Percentiles rank a stretch among this genome's conserved stretches.
phyloP scores from a whole-genome alignment of 2,797 vertebrate genomes.

The Acrocephalus scirpaceus region DNA sequence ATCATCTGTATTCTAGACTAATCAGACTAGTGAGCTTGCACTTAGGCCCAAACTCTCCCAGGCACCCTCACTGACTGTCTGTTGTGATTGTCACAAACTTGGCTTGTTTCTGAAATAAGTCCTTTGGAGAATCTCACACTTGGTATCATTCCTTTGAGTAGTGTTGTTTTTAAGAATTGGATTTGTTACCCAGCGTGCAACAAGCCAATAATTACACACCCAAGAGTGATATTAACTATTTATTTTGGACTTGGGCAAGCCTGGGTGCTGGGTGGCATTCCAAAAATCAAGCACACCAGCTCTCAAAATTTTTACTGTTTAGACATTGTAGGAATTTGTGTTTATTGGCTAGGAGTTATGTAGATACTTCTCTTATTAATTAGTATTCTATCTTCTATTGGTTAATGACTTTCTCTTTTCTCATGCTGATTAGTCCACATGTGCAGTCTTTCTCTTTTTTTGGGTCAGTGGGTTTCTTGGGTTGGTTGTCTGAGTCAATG shows the following conservation, averaged over 20 bases:
- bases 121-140: not conserved
- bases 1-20: not conserved
- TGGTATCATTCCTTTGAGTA: not conserved
- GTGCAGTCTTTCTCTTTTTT: not conserved
- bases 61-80: not conserved
- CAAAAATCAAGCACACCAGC: accelerated
- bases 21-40: not conserved
- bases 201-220: not conserved
- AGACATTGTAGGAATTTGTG: not conserved
- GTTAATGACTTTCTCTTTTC: not conserved
- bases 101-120: not conserved
- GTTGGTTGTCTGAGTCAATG: not conserved
- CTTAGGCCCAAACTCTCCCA: not conserved
- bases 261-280: accelerated
- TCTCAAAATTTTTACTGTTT: not conserved
- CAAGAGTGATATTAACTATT: not conserved
- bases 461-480: too few relatives aligned
- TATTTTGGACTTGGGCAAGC: not conserved
- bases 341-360: not conserved
- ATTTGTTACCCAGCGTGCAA: not conserved
- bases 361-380: not conserved
- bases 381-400: not conserved
- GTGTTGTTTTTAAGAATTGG: not conserved
- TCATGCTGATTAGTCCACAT: not conserved
- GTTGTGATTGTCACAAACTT: not conserved